Evolutionary conservation across 2,888 invertebrate species (phyloP).

Genomic region (Anagyrus pseudococci): DNA sequence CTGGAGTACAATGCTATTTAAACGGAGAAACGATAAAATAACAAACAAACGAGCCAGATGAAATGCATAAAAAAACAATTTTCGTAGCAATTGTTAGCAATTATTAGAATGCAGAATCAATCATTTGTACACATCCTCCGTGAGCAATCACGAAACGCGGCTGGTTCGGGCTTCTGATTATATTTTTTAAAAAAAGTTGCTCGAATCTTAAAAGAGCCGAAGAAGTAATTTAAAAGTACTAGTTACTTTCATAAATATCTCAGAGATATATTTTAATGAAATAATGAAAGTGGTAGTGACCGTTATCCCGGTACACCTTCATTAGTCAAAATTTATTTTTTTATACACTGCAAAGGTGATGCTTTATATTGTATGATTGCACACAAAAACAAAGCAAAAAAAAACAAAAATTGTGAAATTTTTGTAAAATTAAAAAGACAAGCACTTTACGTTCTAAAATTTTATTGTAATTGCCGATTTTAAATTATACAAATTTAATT

Average conservation of each 20-base stretch:
- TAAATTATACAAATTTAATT: not conserved
- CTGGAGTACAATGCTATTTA: too few relatives aligned
- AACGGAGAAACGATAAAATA: not conserved
- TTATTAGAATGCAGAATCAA: too few relatives aligned
- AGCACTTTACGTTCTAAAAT: not conserved
- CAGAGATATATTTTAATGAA: conserved; percentile 12
- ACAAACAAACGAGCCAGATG: too few relatives aligned
- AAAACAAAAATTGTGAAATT: not conserved
- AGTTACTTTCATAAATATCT: conserved; percentile 4
- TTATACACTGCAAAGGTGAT: conserved; percentile 21
- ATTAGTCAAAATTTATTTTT: conserved; percentile 17
- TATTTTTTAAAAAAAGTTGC: conserved; percentile 37
- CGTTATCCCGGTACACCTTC: conserved; percentile 10
- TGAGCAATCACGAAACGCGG: conserved; percentile 18
- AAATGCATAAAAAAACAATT: too few relatives aligned
- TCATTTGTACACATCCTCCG: too few relatives aligned
- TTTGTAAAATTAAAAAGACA: conserved; percentile 1
- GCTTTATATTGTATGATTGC: conserved; percentile 9
- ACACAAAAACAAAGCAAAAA: conserved; percentile 3
- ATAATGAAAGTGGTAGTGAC: not conserved
- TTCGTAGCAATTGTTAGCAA: too few relatives aligned
- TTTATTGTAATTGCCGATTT: too few relatives aligned
- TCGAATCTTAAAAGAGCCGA: conserved; percentile 22
- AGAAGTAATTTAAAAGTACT: conserved; percentile 10
- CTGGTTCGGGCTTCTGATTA: conserved; percentile 33